Evolutionary conservation across 2,888 invertebrate species (phyloP).

Genomic region (Ophioninae sp.): DNA sequence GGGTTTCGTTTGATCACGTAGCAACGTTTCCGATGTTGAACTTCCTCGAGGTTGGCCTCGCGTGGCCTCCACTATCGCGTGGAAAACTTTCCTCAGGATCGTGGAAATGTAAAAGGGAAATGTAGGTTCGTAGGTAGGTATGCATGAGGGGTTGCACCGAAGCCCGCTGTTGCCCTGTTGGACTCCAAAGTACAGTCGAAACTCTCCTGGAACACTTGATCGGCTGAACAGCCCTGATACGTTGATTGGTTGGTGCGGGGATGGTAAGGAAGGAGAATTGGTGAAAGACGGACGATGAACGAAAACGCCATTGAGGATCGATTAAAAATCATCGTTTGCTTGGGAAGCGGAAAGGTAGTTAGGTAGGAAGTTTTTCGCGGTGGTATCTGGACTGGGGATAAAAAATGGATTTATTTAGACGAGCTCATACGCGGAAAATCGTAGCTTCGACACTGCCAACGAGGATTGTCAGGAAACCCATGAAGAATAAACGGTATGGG

Average conservation of each 20-base stretch:
- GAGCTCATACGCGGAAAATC: not conserved
- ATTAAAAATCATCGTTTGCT: not conserved
- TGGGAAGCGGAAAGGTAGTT: not conserved
- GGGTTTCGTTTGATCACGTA: slow-evolving; percentile 46
- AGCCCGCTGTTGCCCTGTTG: not conserved
- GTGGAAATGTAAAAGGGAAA: slow-evolving; percentile 13
- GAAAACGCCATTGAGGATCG: not conserved
- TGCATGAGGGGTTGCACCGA: not conserved
- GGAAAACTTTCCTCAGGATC: slow-evolving; percentile 51
- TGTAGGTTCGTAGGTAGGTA: not conserved
- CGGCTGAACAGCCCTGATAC: not conserved
- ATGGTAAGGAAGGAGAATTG: not conserved
- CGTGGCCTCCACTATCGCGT: slow-evolving; percentile 51
- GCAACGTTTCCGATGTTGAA: slow-evolving; percentile 52
- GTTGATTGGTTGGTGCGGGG: not conserved
- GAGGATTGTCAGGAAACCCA: too few species aligned
- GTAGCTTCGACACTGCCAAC: too few species aligned
- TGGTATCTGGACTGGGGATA: too few species aligned
- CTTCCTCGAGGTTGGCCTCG: slow-evolving; percentile 45
- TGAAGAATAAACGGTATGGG: too few species aligned
- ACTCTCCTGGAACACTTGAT: not conserved
- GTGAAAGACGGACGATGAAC: not conserved
- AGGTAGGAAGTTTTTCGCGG: not conserved
- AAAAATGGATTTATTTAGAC: not conserved
- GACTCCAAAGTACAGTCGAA: not conserved